A percentile compares a stretch with the other conserved stretches of the same genome.
Conservation (phyloP, 2,113 vertebrate species). For the Proteles cristata region DNA sequence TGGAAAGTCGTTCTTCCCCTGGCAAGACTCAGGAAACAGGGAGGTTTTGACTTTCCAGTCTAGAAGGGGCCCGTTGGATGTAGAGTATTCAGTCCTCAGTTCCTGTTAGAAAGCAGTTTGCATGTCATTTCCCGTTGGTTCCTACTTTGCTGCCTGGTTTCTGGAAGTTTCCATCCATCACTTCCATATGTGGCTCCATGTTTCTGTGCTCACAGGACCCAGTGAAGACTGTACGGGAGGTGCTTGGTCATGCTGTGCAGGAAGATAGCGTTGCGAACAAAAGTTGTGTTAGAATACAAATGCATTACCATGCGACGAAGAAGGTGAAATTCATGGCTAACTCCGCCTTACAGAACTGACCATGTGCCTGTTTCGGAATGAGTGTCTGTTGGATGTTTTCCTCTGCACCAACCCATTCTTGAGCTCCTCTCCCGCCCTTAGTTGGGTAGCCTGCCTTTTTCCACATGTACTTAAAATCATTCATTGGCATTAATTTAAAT, state of each 20-base stretch:
- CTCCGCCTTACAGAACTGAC: not conserved
- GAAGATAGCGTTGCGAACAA: not conserved
- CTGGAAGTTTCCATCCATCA: not conserved
- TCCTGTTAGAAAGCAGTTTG: not conserved
- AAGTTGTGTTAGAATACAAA: not conserved
- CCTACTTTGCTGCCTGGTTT: not conserved
- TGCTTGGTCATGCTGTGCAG: not conserved
- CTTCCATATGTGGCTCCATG: not conserved
- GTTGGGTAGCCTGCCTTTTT: not conserved
- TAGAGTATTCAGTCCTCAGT: not conserved
- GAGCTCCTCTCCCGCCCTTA: not conserved
- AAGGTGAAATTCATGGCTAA: not conserved
- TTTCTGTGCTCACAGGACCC: not conserved
- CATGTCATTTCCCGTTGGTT: not conserved
- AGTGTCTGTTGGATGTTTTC: rapidly evolving
- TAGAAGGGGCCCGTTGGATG: not conserved
- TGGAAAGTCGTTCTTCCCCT: not conserved
- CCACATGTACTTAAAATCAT: not conserved
- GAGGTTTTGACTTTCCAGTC: not conserved
- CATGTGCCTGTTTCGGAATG: rapidly evolving
- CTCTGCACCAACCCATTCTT: rapidly evolving
- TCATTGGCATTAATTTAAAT: not conserved
- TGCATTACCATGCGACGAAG: not conserved
- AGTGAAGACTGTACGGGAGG: not conserved
- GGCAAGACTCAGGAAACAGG: not conserved